Evolutionary conservation across 2,113 vertebrate genomes (phyloP).

Genomic region (Gambusia affinis): DNA sequence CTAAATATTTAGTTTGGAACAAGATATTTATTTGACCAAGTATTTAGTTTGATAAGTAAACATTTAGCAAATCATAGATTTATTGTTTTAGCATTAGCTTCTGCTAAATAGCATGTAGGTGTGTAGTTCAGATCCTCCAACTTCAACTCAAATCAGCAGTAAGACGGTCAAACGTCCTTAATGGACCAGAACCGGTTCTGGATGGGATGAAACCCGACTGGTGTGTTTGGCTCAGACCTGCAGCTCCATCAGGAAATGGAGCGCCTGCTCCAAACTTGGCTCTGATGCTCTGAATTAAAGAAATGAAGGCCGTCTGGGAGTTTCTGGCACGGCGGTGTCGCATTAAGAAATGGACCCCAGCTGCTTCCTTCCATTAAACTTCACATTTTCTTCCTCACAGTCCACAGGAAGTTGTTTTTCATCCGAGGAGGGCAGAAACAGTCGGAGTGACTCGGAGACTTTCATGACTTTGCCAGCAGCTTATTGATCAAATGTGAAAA

Average conservation of each 20-base stretch:
- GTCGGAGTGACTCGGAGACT: not conserved
- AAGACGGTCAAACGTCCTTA: no score
- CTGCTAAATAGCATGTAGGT: not conserved
- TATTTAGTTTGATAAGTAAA: no score
- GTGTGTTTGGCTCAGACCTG: conserved; percentile 15
- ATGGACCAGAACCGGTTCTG: not conserved
- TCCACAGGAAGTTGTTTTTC: conserved; percentile 22
- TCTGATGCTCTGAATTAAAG: conserved; percentile 5
- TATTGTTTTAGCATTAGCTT: no score
- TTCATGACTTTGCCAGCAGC: not conserved
- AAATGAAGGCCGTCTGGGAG: conserved; percentile 38
- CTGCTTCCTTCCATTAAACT: conserved; percentile 45
- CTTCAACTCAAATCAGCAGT: not conserved
- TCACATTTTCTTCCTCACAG: conserved; percentile 48
- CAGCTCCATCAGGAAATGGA: conserved; percentile 54
- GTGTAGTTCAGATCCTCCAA: not conserved
- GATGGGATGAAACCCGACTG: no score
- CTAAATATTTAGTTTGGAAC: no score
- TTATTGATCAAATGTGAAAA: conserved; percentile 13
- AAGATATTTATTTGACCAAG: no score
- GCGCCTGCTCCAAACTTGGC: conserved; percentile 31
- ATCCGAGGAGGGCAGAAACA: conserved; percentile 8
- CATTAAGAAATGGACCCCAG: conserved; percentile 55
- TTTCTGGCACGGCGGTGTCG: conserved; percentile 36
- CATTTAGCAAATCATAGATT: no score